These are phyloP conservation scores for Oscheius sp. DNA, from an alignment of 2,888 invertebrate species.

Conservation along the genomic window DNA sequence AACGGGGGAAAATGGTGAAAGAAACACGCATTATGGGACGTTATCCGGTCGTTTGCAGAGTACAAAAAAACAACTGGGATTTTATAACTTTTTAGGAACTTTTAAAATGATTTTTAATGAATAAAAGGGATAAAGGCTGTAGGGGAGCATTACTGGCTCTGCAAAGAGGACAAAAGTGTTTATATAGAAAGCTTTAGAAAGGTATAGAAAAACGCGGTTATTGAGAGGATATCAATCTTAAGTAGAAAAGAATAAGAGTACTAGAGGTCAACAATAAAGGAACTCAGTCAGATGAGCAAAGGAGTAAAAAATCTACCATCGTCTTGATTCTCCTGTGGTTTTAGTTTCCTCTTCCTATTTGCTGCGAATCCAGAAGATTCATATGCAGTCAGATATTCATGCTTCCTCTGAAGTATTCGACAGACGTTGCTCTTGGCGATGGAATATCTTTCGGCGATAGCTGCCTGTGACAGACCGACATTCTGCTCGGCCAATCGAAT, in stretches of 20 bases:
- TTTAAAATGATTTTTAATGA: too few relatives aligned
- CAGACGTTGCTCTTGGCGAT: constrained; percentile 68
- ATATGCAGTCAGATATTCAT: constrained; percentile 60
- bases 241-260: not conserved
- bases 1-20: not conserved
- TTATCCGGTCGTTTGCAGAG: too few relatives aligned
- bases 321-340: constrained; percentile 31
- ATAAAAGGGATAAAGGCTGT: too few relatives aligned
- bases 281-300: not conserved
- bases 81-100: not conserved
- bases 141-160: too few relatives aligned
- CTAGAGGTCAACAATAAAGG: not conserved
- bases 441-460: constrained; percentile 62
- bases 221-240: too few relatives aligned
- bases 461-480: constrained; percentile 60
- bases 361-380: constrained; percentile 57
- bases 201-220: too few relatives aligned
- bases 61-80: too few relatives aligned
- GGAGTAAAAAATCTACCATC: not conserved
- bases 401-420: constrained; percentile 63
- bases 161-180: too few relatives aligned
- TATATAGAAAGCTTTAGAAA: too few relatives aligned
- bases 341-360: constrained; percentile 61
- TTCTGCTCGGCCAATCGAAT: constrained; percentile 65
- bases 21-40: not conserved